Evolutionary conservation across 2,888 invertebrate species (phyloP).

Genomic region (Magallana nippona): DNA sequence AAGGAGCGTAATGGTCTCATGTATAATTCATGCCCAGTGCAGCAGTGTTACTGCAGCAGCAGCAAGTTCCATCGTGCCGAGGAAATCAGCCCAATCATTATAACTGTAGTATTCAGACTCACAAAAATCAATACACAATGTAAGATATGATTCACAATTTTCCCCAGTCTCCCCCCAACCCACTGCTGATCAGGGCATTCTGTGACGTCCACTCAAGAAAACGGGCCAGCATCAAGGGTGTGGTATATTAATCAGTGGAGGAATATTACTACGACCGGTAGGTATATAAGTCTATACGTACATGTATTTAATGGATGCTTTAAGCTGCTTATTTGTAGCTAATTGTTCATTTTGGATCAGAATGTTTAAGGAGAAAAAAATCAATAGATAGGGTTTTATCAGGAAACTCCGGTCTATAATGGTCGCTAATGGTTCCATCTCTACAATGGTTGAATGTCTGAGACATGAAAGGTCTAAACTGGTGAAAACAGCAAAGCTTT

Average conservation of each 20-base stretch:
- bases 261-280: neutral
- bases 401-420: neutral
- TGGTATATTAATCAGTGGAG: too few relatives aligned
- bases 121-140: constrained; percentile 23
- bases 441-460: neutral
- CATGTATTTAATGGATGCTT: too few relatives aligned
- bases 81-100: constrained; percentile 2
- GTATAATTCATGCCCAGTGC: constrained; percentile 20
- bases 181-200: neutral
- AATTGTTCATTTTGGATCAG: neutral
- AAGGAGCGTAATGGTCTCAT: neutral
- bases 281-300: neutral
- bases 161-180: neutral
- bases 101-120: constrained; percentile 12
- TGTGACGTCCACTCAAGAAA: neutral
- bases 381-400: neutral
- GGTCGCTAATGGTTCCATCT: neutral
- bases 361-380: neutral
- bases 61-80: neutral
- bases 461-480: too few relatives aligned
- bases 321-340: neutral
- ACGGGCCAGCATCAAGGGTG: neutral
- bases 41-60: neutral
- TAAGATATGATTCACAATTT: constrained; percentile 23
- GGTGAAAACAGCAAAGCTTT: too few relatives aligned